These are phyloP conservation scores for Schizopygopsis pylzovi DNA, from an alignment of 2,797 vertebrate genomes.

Conservation along the genomic window DNA sequence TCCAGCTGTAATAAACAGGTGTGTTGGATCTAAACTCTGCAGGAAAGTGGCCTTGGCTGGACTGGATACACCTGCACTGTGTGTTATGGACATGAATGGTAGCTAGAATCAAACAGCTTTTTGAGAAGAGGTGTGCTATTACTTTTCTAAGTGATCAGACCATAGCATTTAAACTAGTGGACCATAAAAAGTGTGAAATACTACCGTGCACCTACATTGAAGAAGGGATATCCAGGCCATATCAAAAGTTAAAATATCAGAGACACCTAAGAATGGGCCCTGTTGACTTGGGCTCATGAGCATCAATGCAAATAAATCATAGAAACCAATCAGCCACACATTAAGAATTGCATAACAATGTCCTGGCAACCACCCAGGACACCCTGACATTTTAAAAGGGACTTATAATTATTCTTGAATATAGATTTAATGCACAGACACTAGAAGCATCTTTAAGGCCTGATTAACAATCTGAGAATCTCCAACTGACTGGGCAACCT, in stretches of 20 bases:
- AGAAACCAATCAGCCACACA: not conserved
- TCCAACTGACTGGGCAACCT: slow-evolving; percentile 68
- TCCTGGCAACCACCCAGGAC: not conserved
- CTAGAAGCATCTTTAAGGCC: slow-evolving; percentile 1
- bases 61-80: not conserved
- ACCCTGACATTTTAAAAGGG: not conserved
- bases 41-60: not conserved
- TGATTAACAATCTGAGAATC: slow-evolving; percentile 50
- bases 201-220: not conserved
- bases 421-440: not conserved
- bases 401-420: not conserved
- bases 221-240: not conserved
- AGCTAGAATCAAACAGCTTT: not conserved
- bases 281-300: not conserved
- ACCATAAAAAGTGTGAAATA: not conserved
- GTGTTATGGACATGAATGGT: not conserved
- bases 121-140: not conserved
- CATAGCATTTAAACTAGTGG: not conserved
- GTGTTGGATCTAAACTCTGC: not conserved
- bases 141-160: not conserved
- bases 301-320: not conserved
- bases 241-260: not conserved
- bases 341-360: not conserved
- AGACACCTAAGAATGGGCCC: not conserved
- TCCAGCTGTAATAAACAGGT: slow-evolving; percentile 1